Conservation (phyloP, 2,797 vertebrate species). For the Oreortyx pictus region DNA sequence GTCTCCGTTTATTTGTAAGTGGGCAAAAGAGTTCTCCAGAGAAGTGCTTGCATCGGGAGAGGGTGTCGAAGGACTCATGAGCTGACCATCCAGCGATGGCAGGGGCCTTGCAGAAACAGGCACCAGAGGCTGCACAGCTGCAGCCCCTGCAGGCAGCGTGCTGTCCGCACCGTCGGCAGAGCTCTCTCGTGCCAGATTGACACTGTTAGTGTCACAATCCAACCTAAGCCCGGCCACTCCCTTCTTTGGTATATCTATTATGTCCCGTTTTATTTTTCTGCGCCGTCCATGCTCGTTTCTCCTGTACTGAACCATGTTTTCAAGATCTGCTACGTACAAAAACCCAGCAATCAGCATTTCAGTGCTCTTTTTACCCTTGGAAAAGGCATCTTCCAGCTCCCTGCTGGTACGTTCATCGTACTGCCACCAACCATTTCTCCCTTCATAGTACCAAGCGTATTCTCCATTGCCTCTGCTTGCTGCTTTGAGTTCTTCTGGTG, state of each 20-base stretch:
- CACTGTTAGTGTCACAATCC: constrained; percentile 80
- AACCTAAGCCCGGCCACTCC: constrained; percentile 94
- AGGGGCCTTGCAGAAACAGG: constrained; percentile 77
- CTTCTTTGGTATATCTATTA: constrained; percentile 92
- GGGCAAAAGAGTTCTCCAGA: constrained; percentile 89
- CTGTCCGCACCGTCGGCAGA: constrained; percentile 89
- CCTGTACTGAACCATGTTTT: constrained; percentile 98
- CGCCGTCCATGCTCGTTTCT: constrained; percentile 94
- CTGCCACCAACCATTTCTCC: constrained; percentile 99
- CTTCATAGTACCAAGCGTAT: constrained; percentile 97
- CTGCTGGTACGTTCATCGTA: constrained; percentile 95
- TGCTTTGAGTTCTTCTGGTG: constrained; percentile 92
- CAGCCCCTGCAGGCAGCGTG: constrained; percentile 76
- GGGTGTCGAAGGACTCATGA: constrained; percentile 79
- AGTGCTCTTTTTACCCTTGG: constrained; percentile 92
- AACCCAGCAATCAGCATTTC: constrained; percentile 98
- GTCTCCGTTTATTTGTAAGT: constrained; percentile 86
- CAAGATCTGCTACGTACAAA: constrained; percentile 95
- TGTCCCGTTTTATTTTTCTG: constrained; percentile 95
- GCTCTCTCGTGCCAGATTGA: constrained; percentile 83
- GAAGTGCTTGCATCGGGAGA: constrained; percentile 80
- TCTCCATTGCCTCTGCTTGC: constrained; percentile 86
- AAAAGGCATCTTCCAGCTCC: constrained; percentile 94
- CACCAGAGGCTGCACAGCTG: constrained; percentile 73
- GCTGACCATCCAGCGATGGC: constrained; percentile 81